Base-by-base conservation (phyloP, 2,888 invertebrate genomes). In the Meiosimyza platycephala region DNA sequence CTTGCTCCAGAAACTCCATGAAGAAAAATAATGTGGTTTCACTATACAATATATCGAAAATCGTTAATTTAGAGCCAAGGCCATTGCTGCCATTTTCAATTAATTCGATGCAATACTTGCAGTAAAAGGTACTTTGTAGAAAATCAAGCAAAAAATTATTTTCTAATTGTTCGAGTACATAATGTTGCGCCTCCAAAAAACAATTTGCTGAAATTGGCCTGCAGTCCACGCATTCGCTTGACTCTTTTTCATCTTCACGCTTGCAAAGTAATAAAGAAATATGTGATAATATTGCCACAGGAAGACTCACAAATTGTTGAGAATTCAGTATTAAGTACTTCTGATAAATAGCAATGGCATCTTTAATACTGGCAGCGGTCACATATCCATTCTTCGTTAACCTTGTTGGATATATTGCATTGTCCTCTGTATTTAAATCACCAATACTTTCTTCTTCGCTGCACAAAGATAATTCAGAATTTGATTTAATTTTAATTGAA, bases 1-100 rank as follows among this genome's bases (percentile, higher is more conserved):
- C 96, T 85, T 96, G 94, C 86, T 98, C 98, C 88, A 97, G 91
- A 88, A 93, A 98, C 91, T 98, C 98, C 90, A 97, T 97, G 83
- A 98, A 96, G 86, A 96, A 96, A 87, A 96, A 97, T 76, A 98
- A 90, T 72, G 96, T 94, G 75, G 94, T 92, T 87, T 97, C 96
- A 88, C 96, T 96, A 85, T 94, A 93, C 70, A 98, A 89, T 85
- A 98, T 93, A 88, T 98, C 98, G 79, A 92, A 92, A 67, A 98
- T 89, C 73, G 90, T 91, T 55, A 97, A 91, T 87, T 91, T 90
- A 12, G 66, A 0, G 1, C 62, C 47, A 13, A 51, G 15, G 12
- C 66, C 52, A 48, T 68, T 73, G 1, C 77, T 74, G 64, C 80
- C 78, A 22, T 63, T 62, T 16, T 85, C 81, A 54, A 85, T 90